A percentile compares a stretch with the other conserved stretches of the same genome.
These are phyloP conservation scores for Furcula furcula DNA, from an alignment of 2,888 invertebrate species.

Conservation along the genomic window DNA sequence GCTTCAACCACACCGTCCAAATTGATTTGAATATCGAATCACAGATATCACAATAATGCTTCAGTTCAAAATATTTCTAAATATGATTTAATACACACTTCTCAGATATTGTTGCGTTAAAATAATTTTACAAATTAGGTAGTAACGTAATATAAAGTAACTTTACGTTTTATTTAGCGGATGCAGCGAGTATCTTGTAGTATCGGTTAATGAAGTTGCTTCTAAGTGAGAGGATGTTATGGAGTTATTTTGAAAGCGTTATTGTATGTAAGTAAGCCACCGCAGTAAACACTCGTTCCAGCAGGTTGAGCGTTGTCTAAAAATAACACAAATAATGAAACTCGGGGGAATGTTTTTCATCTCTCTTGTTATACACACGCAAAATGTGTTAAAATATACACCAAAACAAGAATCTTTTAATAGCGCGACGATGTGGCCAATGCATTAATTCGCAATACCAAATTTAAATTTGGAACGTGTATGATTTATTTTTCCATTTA, in stretches of 20 bases:
- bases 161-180: slow-evolving; percentile 24
- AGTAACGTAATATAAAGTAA: too few species aligned
- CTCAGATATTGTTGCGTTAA: too few species aligned
- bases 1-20: slow-evolving; percentile 58
- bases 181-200: slow-evolving; percentile 10
- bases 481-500: slow-evolving; percentile 67
- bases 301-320: slow-evolving; percentile 76
- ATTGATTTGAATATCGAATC: slow-evolving; percentile 69
- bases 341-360: slow-evolving; percentile 81
- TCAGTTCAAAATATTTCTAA: slow-evolving; percentile 58
- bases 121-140: too few species aligned
- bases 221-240: slow-evolving; percentile 35
- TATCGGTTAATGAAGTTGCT: slow-evolving; percentile 10
- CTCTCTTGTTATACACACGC: slow-evolving; percentile 76
- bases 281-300: slow-evolving; percentile 71
- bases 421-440: slow-evolving; percentile 72
- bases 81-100: slow-evolving; percentile 48
- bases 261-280: slow-evolving; percentile 69
- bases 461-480: slow-evolving; percentile 63
- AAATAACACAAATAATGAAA: slow-evolving; percentile 79
- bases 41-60: slow-evolving; percentile 58
- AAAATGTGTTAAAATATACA: slow-evolving; percentile 81
- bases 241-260: slow-evolving; percentile 63
- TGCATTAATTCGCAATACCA: slow-evolving; percentile 71
- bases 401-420: slow-evolving; percentile 74